Evolutionary conservation across 1,140 invertebrate genomes (phyloP).

Genomic region (Plutomurus gul): DNA sequence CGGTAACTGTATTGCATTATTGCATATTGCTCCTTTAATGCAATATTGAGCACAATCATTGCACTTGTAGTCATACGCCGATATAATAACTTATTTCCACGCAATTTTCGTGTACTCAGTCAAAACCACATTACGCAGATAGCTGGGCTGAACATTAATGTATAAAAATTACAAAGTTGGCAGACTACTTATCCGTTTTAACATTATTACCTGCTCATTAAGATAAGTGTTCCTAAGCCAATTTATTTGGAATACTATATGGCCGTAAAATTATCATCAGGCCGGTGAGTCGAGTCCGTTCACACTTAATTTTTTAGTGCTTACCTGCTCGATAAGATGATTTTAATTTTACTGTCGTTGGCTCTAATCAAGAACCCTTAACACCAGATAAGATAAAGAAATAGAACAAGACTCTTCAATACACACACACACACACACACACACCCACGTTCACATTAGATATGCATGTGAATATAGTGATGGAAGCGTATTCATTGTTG

Average conservation of each 20-base stretch:
- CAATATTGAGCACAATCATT: too few species aligned
- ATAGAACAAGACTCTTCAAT: too few species aligned
- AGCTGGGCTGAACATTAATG: too few species aligned
- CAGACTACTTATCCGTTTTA: not conserved
- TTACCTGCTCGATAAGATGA: not conserved
- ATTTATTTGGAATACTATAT: conserved; percentile 4
- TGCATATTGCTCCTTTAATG: too few species aligned
- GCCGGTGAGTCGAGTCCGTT: not conserved
- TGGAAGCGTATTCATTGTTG: not conserved
- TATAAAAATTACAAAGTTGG: not conserved
- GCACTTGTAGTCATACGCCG: too few species aligned
- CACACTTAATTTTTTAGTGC: conserved; percentile 13
- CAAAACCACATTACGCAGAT: too few species aligned
- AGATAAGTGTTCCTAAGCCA: conserved; percentile 15
- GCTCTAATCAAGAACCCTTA: conserved; percentile 8
- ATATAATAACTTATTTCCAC: too few species aligned
- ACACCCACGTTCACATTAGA: not conserved
- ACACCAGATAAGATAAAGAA: not conserved
- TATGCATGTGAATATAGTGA: not conserved
- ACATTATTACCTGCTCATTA: conserved; percentile 13
- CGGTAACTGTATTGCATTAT: too few species aligned
- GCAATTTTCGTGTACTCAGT: too few species aligned
- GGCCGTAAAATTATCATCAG: conserved; percentile 24
- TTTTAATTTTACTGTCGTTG: conserved; percentile 16
- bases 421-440: not conserved